Percentiles rank a stretch among this genome's conserved stretches.
Conservation (phyloP, 2,113 vertebrate species). For the Acanthochromis polyacanthus region DNA sequence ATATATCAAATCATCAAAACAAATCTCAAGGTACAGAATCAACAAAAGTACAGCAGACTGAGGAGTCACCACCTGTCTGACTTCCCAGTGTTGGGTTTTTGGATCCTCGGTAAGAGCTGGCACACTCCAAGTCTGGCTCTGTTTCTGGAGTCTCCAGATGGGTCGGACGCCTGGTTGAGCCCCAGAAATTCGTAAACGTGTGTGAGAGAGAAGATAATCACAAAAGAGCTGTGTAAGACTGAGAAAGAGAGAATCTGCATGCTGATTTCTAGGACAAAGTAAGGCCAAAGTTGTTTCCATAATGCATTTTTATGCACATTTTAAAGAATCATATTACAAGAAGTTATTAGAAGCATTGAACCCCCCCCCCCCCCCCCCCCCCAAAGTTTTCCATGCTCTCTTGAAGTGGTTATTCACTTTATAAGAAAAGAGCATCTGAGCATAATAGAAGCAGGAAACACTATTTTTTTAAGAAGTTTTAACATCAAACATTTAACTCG, state of each 20-base stretch:
- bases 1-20: neutral
- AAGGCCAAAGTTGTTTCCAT: neutral
- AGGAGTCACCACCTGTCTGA: neutral
- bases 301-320: no score
- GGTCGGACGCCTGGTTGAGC: slow-evolving; percentile 12
- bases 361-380: no score
- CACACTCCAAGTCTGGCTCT: neutral
- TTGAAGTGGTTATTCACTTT: no score
- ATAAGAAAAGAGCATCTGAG: no score
- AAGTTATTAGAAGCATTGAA: no score
- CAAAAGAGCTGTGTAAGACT: neutral
- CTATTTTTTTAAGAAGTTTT: no score
- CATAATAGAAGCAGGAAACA: no score
- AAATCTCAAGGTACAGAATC: neutral
- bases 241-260: slow-evolving; percentile 1
- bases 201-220: slow-evolving; percentile 24
- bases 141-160: slow-evolving; percentile 33
- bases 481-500: no score
- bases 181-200: neutral
- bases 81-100: neutral
- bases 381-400: no score
- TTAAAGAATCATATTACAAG: no score
- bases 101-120: neutral
- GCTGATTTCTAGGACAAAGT: slow-evolving; percentile 2
- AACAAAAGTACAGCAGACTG: neutral